Conservation (phyloP, 2,797 vertebrate species). For the Coilia nasus region DNA sequence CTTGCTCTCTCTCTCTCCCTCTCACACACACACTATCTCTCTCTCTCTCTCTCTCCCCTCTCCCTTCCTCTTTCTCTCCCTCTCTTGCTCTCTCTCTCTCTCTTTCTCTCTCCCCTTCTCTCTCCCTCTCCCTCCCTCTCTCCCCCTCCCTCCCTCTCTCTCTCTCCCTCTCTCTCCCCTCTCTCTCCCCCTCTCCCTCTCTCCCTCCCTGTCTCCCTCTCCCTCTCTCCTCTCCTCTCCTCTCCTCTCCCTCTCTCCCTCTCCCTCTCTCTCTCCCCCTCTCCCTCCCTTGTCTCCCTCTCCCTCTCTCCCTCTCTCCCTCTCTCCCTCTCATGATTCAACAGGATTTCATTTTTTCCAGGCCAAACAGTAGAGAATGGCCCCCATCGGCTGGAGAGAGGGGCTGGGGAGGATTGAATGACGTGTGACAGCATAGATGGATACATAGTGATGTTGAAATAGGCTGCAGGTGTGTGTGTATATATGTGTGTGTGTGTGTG, state of each 20-base stretch:
- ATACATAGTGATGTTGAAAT: too few species aligned
- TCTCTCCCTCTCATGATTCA: background rate
- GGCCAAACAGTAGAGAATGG: background rate
- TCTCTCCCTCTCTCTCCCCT: too few species aligned
- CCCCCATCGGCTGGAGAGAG: background rate
- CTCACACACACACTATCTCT: too few species aligned
- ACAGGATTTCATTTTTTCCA: conserved; percentile 1
- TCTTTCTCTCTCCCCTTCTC: too few species aligned
- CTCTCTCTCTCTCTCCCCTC: too few species aligned
- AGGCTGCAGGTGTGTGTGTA: conserved; percentile 37
- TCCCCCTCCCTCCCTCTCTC: too few species aligned
- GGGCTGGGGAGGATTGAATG: conserved; percentile 39
- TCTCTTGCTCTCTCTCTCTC: background rate
- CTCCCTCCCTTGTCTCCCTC: background rate
- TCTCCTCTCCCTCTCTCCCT: background rate
- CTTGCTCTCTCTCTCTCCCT: too few species aligned
- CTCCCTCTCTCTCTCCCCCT: background rate
- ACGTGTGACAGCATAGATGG: conserved; percentile 7
- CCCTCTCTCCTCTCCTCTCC: background rate
- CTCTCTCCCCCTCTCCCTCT: background rate
- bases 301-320: background rate
- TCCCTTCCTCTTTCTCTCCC: background rate
- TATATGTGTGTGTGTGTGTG: background rate
- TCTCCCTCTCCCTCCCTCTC: too few species aligned
- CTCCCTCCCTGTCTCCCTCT: too few species aligned